phyloP scores from a whole-genome alignment of 1,140 invertebrate genomes.

The Drosophila repleta region DNA sequence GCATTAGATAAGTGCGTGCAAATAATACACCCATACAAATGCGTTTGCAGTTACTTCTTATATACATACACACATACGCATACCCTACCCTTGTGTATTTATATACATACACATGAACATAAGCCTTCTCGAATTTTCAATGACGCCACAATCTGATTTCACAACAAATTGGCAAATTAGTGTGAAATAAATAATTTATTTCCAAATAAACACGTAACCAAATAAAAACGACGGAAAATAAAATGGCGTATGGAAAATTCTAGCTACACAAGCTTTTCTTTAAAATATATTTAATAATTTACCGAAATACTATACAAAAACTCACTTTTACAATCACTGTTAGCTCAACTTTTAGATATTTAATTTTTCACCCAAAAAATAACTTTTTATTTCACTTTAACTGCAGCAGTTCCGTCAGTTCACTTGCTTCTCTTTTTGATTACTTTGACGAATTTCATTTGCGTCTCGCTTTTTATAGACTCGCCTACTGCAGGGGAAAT shows the following conservation, averaged over 20 bases:
- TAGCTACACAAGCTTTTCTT: no score
- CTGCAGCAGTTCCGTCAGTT: neutral
- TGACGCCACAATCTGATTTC: slow-evolving; percentile 49
- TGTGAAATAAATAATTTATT: neutral
- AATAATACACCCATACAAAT: neutral
- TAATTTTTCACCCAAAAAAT: neutral
- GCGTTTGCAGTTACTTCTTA: neutral
- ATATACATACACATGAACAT: neutral
- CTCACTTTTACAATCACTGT: slow-evolving; percentile 15
- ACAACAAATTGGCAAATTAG: slow-evolving; percentile 27
- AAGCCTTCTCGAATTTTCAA: slow-evolving; percentile 40
- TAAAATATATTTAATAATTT: neutral
- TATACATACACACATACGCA: neutral
- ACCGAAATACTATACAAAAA: neutral
- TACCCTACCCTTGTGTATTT: neutral
- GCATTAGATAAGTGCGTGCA: neutral
- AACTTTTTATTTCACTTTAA: slow-evolving; percentile 12
- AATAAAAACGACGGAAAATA: neutral
- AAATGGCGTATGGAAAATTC: neutral
- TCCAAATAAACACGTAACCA: neutral
- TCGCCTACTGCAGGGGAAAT: slow-evolving; percentile 19
- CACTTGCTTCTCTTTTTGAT: slow-evolving; percentile 16
- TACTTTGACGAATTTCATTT: neutral
- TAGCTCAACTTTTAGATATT: neutral
- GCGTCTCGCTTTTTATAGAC: slow-evolving; percentile 27